phyloP scores from a whole-genome alignment of 2,113 vertebrate genomes.

The Microcebus ravelobensis region DNA sequence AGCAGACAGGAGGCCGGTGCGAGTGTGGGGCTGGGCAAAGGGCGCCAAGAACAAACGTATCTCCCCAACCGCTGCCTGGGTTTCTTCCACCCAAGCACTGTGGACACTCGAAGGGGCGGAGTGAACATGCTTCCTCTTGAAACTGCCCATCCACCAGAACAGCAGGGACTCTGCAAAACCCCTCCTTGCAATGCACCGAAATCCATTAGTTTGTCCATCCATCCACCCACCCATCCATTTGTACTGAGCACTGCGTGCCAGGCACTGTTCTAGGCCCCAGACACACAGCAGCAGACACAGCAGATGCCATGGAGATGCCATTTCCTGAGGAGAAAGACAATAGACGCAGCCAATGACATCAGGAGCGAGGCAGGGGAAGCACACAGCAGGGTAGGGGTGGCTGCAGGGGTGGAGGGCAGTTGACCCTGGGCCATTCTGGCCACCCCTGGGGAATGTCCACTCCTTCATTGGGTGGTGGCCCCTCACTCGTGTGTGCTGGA shows the following conservation, averaged over 20 bases:
- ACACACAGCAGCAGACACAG: accelerated
- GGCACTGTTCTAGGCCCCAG: neutral
- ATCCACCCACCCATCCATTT: neutral
- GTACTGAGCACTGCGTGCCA: neutral
- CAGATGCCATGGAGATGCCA: accelerated
- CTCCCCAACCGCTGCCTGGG: neutral
- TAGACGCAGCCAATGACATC: no score
- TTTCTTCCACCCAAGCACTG: neutral
- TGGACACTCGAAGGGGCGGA: accelerated
- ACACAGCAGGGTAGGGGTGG: accelerated
- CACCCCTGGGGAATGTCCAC: accelerated
- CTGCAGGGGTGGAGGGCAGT: no score
- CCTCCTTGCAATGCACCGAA: neutral
- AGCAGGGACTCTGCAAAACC: neutral
- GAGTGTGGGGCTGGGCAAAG: accelerated
- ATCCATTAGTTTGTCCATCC: neutral
- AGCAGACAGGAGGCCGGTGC: neutral
- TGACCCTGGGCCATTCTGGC: neutral
- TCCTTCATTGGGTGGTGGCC: neutral
- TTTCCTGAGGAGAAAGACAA: neutral
- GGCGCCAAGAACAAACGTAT: neutral
- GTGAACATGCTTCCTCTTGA: no score
- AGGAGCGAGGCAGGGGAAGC: neutral
- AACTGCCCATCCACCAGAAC: no score
- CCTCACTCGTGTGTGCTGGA: neutral